Evolutionary conservation across 1,140 invertebrate species (phyloP).

Genomic region (Himalopsyche phryganea): DNA sequence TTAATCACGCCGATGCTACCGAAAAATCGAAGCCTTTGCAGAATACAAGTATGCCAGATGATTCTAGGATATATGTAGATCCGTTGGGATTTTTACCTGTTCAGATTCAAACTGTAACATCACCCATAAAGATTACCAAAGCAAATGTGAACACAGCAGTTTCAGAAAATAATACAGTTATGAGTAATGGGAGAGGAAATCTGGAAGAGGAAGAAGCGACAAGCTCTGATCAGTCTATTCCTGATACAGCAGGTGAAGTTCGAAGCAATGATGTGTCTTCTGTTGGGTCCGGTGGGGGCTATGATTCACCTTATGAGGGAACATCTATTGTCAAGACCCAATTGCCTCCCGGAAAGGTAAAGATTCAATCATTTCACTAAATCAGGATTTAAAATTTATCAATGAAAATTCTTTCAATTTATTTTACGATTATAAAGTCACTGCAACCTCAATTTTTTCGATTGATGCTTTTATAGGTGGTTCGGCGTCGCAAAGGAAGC

Average conservation of each 20-base stretch:
- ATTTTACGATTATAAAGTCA: too few species aligned
- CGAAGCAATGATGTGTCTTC: constrained; percentile 47
- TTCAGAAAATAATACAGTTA: not conserved
- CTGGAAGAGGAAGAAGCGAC: constrained; percentile 49
- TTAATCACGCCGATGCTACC: not conserved
- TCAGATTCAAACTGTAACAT: constrained; percentile 38
- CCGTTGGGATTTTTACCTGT: constrained; percentile 47
- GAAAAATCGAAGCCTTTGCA: too few species aligned
- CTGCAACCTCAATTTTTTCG: not conserved
- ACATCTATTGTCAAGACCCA: constrained; percentile 61
- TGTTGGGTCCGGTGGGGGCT: constrained; percentile 43
- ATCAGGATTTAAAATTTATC: not conserved
- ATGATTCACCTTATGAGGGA: constrained; percentile 49
- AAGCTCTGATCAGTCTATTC: constrained; percentile 56
- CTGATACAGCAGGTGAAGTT: constrained; percentile 38
- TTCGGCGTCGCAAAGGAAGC: constrained; percentile 48
- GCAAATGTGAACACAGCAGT: too few species aligned
- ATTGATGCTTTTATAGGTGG: constrained; percentile 38
- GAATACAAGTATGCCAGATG: constrained; percentile 30
- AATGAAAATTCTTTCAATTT: not conserved
- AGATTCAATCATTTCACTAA: not conserved
- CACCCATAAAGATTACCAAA: constrained; percentile 17
- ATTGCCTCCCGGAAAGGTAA: constrained; percentile 65
- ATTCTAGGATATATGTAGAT: constrained; percentile 39
- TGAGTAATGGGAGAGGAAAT: too few species aligned